Base-by-base conservation (phyloP, 2,888 invertebrate species). In the Sisyra terminalis region DNA sequence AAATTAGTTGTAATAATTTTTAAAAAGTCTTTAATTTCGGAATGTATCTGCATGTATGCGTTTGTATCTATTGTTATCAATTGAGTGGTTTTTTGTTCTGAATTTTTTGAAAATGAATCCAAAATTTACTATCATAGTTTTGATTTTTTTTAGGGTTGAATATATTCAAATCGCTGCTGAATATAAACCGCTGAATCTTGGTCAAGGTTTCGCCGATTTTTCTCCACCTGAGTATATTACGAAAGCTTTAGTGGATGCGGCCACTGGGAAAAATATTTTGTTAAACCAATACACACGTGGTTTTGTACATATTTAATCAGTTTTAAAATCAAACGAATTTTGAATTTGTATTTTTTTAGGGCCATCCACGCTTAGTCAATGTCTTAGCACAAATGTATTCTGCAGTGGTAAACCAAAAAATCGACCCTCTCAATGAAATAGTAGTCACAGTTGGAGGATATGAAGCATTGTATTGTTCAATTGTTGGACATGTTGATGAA, bases 131-230 rank as follows among this genome's bases (percentile, higher is more conserved):
- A 17, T 17, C n/a, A 32, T 40, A 16, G 8, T 13, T 14, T 16
- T 32, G 32, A 45, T 44, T 38, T 47, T 46, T 47, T 67, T 17
- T 53, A 92, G 93, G 94, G 87, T 89, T 39, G 93, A 94, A 60
- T 93, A 92, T 57, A 86, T 83, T 46, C 75, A 80, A 48, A 59
- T 96, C 42, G 85, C 86, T 1, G 59, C 75, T 38, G 77, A 93
- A 48, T 71, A 86, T 56, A 87, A 92, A 52, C 90, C 94, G 0
- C 63, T 93, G 29, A 94, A 96, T 63, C 70, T 97, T 15, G 96
- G 96, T 0, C 93, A 92, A 69, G 96, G 96, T 0, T 94, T 94
- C 60, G 92, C 94, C 0, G 93, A 96, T 63, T 94, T 83, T 64
- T 75, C 82, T 49, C 77, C 88, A 3, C 93, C 94, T 0, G 69